Evolutionary conservation across 2,113 vertebrate genomes (phyloP).

Genomic region (Rhabdornis inornatus): DNA sequence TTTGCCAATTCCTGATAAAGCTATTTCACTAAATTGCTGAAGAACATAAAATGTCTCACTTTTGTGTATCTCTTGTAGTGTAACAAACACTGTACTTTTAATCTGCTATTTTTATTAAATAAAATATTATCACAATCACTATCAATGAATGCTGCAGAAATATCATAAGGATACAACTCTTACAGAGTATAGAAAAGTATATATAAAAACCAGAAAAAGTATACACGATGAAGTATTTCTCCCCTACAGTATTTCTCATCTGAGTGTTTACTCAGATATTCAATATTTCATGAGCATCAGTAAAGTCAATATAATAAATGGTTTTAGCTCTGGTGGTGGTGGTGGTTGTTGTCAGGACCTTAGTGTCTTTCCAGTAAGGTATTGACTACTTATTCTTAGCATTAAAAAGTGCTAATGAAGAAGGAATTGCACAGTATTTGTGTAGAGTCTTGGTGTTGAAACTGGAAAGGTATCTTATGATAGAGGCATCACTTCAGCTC

Average conservation of each 20-base stretch:
- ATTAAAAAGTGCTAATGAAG: not conserved
- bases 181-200: not conserved
- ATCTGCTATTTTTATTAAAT: not conserved
- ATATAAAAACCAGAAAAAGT: not conserved
- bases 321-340: not conserved
- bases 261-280: not conserved
- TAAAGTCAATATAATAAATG: not conserved
- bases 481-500: not conserved
- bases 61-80: not conserved
- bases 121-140: not conserved
- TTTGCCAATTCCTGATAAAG: not conserved
- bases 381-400: not conserved
- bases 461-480: not conserved
- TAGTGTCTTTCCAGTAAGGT: not conserved
- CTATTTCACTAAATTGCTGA: not conserved
- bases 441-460: not conserved
- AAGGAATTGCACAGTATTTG: not conserved
- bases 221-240: not conserved
- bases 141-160: not conserved
- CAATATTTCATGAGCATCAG: not conserved
- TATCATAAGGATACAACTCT: not conserved
- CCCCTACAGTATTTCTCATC: not conserved
- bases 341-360: not conserved
- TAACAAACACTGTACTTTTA: not conserved
- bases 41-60: not conserved